A percentile compares a stretch with the other conserved stretches of the same genome.
These are phyloP conservation scores for Streptopelia turtur DNA, from an alignment of 2,797 vertebrate species.

Conservation along the genomic window DNA sequence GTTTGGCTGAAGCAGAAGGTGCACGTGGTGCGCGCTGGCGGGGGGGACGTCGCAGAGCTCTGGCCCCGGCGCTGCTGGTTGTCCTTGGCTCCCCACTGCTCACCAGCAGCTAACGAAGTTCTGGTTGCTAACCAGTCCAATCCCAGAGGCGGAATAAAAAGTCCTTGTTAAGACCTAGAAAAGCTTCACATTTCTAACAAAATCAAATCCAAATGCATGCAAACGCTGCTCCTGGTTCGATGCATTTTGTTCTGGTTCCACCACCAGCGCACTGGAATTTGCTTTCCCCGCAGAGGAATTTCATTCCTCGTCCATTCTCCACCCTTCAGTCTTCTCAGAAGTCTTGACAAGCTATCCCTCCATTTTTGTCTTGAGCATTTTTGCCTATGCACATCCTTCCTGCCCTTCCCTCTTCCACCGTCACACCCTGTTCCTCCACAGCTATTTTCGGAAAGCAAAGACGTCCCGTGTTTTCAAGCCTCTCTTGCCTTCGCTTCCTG, in stretches of 20 bases:
- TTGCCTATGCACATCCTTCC: constrained; percentile 27
- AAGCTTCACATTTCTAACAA: constrained; percentile 21
- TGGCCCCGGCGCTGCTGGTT: background rate
- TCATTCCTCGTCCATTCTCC: background rate
- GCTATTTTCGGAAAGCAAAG: constrained; percentile 91
- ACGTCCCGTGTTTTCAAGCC: constrained; percentile 87
- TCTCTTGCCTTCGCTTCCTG: constrained; percentile 80
- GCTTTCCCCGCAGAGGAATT: background rate
- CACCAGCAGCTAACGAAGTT: background rate
- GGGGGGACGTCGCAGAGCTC: background rate
- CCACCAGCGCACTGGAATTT: background rate
- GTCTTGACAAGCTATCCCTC: background rate
- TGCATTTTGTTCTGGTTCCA: background rate
- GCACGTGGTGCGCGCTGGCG: background rate
- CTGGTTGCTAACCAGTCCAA: constrained; percentile 9
- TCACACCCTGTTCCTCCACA: background rate
- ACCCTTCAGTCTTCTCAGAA: background rate
- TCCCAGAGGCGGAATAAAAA: constrained; percentile 43
- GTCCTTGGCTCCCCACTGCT: background rate
- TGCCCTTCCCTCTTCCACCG: constrained; percentile 12
- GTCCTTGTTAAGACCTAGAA: constrained; percentile 36
- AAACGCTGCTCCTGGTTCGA: background rate
- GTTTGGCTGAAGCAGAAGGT: constrained; percentile 5
- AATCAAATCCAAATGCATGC: background rate
- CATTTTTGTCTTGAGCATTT: background rate